A percentile compares a stretch with the other conserved stretches of the same genome.
Evolutionary conservation across 1,140 invertebrate genomes (phyloP).

Genomic region (Apis dorsata): DNA sequence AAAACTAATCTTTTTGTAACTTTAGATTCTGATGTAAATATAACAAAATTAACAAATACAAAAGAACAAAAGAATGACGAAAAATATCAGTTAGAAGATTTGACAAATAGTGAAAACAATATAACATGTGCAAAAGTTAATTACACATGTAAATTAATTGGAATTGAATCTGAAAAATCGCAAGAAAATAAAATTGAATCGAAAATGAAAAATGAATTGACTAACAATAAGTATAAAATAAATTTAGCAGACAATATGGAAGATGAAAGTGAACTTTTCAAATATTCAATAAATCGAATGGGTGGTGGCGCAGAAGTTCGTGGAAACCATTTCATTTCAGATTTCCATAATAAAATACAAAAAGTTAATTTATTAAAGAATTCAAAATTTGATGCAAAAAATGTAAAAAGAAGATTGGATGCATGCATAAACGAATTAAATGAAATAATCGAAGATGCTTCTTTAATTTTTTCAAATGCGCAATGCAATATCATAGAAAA

Average conservation of each 20-base stretch:
- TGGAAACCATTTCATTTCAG: slow-evolving; percentile 1
- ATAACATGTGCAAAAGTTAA: neutral
- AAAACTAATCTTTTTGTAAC: neutral
- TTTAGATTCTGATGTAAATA: neutral
- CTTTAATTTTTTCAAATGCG: slow-evolving; percentile 15
- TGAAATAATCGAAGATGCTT: slow-evolving; percentile 55
- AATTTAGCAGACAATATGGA: neutral
- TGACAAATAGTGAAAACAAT: neutral
- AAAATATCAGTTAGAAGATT: neutral
- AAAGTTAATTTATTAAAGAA: slow-evolving; percentile 18
- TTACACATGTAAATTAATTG: neutral
- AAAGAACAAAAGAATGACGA: neutral
- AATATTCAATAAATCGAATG: slow-evolving; percentile 8
- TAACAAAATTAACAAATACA: neutral
- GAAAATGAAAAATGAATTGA: neutral
- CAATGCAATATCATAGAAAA: neutral
- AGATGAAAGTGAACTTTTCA: neutral
- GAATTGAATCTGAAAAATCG: neutral
- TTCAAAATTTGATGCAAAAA: neutral
- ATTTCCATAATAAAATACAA: neutral
- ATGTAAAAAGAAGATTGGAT: slow-evolving; percentile 53
- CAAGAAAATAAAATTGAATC: neutral
- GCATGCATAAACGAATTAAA: slow-evolving; percentile 58
- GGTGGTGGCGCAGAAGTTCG: slow-evolving; percentile 4
- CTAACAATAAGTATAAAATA: too few species aligned